Evolutionary conservation across 2,797 vertebrate species (phyloP).

Genomic region (Knipowitschia caucasica): DNA sequence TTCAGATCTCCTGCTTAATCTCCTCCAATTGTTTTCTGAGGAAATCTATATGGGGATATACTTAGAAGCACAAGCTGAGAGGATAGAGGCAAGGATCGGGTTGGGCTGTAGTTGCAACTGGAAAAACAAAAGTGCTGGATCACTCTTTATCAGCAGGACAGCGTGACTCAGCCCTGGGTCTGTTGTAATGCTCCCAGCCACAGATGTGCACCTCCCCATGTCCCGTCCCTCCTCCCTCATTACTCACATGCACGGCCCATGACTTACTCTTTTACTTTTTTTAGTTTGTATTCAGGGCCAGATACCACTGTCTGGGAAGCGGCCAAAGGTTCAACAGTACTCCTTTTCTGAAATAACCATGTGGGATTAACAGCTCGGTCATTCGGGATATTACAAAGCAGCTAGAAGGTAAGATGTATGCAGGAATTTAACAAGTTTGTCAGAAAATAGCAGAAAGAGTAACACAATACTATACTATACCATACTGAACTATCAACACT

Average conservation of each 20-base stretch:
- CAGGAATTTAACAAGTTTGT: not conserved
- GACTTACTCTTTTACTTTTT: constrained; percentile 69
- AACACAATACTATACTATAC: too few species aligned
- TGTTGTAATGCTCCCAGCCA: constrained; percentile 62
- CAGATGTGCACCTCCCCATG: constrained; percentile 37
- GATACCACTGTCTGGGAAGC: constrained; percentile 61
- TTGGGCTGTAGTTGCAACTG: constrained; percentile 32
- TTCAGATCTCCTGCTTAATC: constrained; percentile 2
- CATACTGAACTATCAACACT: too few species aligned
- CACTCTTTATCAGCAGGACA: constrained; percentile 84
- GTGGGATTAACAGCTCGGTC: constrained; percentile 32
- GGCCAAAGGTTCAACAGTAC: constrained; percentile 42
- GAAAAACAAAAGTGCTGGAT: constrained; percentile 80
- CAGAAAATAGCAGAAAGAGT: not conserved
- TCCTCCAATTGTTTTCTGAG: not conserved
- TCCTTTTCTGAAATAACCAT: constrained; percentile 52
- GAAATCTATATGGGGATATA: constrained; percentile 20
- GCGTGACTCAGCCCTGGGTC: constrained; percentile 82
- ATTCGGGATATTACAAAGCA: constrained; percentile 30
- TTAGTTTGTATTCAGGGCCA: constrained; percentile 54
- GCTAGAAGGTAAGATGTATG: constrained; percentile 42
- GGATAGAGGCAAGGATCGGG: constrained; percentile 43
- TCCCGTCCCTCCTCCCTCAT: constrained; percentile 28
- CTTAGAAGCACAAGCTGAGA: constrained; percentile 40
- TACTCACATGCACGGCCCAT: constrained; percentile 48